These are phyloP conservation scores for Oligia latruncula DNA, from an alignment of 2,888 invertebrate species.

Conservation along the genomic window DNA sequence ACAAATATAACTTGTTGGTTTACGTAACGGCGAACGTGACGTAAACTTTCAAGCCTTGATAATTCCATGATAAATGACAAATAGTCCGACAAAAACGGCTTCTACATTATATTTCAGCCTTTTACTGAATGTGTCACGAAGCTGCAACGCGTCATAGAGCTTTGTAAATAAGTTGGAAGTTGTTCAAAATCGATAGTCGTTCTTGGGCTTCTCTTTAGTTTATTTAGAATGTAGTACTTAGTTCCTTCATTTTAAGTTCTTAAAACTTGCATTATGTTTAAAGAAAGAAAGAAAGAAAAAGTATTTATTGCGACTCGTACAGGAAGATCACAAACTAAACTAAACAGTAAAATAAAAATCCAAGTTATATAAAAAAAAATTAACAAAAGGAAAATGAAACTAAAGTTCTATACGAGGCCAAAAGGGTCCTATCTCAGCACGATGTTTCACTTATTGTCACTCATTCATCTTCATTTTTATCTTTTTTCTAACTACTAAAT, in stretches of 20 bases:
- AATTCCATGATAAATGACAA: slow-evolving; percentile 18
- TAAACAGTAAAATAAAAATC: no score
- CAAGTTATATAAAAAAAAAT: no score
- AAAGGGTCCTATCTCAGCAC: no score
- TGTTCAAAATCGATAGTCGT: slow-evolving; percentile 41
- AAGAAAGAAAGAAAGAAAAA: no score
- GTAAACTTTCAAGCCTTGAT: slow-evolving; percentile 22
- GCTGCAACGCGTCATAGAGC: not conserved
- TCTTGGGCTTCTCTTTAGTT: not conserved
- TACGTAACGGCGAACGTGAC: slow-evolving; percentile 40
- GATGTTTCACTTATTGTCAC: not conserved
- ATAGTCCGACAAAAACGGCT: not conserved
- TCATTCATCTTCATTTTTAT: not conserved
- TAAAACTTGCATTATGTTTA: not conserved
- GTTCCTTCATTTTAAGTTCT: slow-evolving; percentile 1
- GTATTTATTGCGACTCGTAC: no score
- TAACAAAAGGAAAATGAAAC: no score
- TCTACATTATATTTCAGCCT: not conserved
- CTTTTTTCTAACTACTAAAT: not conserved
- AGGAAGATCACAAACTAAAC: no score
- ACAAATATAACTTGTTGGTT: slow-evolving; percentile 7
- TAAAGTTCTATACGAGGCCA: no score
- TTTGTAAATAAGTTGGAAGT: slow-evolving; percentile 24
- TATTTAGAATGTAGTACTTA: not conserved
- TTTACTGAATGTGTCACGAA: not conserved